Conservation (phyloP, 1,140 invertebrate genomes). For the Ostrea edulis region DNA sequence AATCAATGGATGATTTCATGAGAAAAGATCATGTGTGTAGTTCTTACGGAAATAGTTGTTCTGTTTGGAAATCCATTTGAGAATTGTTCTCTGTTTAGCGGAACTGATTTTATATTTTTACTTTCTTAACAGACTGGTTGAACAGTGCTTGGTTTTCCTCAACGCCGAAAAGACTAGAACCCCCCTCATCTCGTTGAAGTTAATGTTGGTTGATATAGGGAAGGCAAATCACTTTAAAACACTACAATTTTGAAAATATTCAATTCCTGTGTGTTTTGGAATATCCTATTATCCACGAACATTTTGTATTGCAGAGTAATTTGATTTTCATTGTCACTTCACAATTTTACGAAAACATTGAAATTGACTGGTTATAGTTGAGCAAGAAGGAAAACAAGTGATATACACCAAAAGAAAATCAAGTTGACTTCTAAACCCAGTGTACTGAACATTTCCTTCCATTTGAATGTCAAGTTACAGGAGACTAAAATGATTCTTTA, state of each 20-base stretch:
- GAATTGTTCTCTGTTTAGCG: conserved; percentile 4
- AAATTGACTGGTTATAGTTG: background rate
- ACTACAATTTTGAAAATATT: background rate
- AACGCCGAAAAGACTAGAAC: background rate
- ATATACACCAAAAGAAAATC: background rate
- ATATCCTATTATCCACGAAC: background rate
- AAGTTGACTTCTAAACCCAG: background rate
- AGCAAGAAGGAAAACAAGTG: background rate
- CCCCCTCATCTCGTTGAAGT: background rate
- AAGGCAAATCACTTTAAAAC: background rate
- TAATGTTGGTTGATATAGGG: background rate
- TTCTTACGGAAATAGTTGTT: background rate
- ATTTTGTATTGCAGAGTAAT: no score
- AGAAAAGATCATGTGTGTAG: conserved; percentile 54
- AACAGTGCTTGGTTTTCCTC: background rate
- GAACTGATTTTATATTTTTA: background rate
- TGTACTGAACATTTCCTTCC: background rate
- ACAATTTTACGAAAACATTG: background rate
- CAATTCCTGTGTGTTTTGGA: background rate
- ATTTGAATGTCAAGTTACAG: background rate
- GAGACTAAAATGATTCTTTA: conserved; percentile 31
- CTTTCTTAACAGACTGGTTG: background rate
- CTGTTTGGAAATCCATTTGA: background rate
- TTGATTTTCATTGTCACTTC: background rate
- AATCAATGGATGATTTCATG: conserved; percentile 55